Evolutionary conservation across 1,140 invertebrate genomes (phyloP).

Genomic region (Aphidius gifuensis): DNA sequence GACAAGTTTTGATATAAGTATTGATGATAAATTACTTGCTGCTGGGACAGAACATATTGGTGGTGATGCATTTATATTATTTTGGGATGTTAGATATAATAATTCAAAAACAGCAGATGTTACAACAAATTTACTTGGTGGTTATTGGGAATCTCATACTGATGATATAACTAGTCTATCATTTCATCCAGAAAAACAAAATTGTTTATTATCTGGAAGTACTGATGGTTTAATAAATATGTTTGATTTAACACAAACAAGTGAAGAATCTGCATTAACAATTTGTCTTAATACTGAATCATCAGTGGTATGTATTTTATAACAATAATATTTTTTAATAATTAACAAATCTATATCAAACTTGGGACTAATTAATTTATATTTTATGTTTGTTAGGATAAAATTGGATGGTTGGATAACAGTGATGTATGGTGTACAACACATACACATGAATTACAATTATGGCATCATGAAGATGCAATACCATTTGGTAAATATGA

Average conservation of each 20-base stretch:
- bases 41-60: slow-evolving; percentile 72
- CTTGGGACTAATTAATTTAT: neutral
- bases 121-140: slow-evolving; percentile 67
- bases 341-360: slow-evolving; percentile 1
- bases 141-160: slow-evolving; percentile 81
- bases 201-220: slow-evolving; percentile 71
- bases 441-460: slow-evolving; percentile 68
- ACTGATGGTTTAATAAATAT: slow-evolving; percentile 84
- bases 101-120: slow-evolving; percentile 37
- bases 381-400: slow-evolving; percentile 7
- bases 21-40: slow-evolving; percentile 68
- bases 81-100: slow-evolving; percentile 72
- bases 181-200: slow-evolving; percentile 72
- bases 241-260: slow-evolving; percentile 71
- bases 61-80: slow-evolving; percentile 73
- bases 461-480: slow-evolving; percentile 67
- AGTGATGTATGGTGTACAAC: slow-evolving; percentile 65
- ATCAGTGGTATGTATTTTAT: slow-evolving; percentile 64
- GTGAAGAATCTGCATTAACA: slow-evolving; percentile 78
- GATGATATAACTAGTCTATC: slow-evolving; percentile 78
- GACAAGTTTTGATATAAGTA: slow-evolving; percentile 73
- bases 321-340: slow-evolving; percentile 16
- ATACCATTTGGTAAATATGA: slow-evolving; percentile 59
- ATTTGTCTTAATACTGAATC: slow-evolving; percentile 81
- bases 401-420: slow-evolving; percentile 49